These are phyloP conservation scores for Ceratosolen solmsi DNA, from an alignment of 1,140 invertebrate species.

Conservation along the genomic window DNA sequence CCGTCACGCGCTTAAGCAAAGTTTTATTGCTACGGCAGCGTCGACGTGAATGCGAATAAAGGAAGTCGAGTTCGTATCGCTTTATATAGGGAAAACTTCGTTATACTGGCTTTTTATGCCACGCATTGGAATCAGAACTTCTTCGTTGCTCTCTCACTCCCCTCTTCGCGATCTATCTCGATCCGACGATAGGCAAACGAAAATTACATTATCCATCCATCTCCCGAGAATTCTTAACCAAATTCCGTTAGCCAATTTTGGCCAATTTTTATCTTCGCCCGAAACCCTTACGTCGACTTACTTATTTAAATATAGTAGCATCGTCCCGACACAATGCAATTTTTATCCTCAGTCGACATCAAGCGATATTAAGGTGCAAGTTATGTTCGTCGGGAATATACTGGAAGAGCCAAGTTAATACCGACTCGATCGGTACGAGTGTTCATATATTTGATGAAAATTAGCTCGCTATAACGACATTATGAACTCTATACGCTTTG, in stretches of 20 bases:
- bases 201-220: background rate
- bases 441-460: slow-evolving; percentile 7
- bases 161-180: background rate
- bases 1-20: background rate
- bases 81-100: background rate
- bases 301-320: background rate
- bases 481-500: background rate
- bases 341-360: background rate
- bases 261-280: background rate
- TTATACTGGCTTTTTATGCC: background rate
- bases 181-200: no score
- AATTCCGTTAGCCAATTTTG: background rate
- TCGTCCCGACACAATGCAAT: background rate
- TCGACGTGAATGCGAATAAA: background rate
- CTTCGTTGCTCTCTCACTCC: background rate
- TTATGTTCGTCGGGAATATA: background rate
- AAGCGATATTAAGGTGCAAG: no score
- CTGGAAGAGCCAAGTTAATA: background rate
- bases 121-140: background rate
- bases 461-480: background rate
- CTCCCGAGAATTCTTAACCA: background rate
- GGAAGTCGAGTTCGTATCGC: background rate
- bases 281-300: background rate
- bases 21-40: background rate
- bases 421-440: background rate